Conservation (phyloP, 2,797 vertebrate genomes). For the Spinibarbus caldwelli region DNA sequence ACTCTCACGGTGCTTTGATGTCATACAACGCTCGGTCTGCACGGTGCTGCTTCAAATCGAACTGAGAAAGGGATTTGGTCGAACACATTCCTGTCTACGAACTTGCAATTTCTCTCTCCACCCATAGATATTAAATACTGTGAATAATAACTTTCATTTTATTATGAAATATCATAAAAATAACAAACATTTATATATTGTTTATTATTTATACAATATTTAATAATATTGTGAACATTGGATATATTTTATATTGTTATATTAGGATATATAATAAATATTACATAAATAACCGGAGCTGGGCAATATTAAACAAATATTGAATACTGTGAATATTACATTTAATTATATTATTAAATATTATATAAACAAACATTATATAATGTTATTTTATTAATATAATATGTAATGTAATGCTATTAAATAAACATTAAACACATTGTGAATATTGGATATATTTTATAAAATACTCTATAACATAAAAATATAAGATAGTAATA, state of each 20-base stretch:
- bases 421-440: not conserved
- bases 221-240: not conserved
- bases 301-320: not conserved
- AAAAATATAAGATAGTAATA: not conserved
- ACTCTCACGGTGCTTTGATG: too few relatives aligned
- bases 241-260: not conserved
- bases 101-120: too few relatives aligned
- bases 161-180: too few relatives aligned
- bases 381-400: not conserved
- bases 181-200: too few relatives aligned
- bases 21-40: too few relatives aligned
- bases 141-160: not conserved
- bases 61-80: too few relatives aligned
- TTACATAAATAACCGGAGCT: not conserved
- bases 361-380: not conserved
- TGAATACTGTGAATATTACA: not conserved
- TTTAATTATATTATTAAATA: not conserved
- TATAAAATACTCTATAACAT: not conserved
- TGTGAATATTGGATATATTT: not conserved
- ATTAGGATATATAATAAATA: not conserved
- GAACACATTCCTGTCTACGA: too few relatives aligned
- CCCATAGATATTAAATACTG: not conserved
- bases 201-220: not conserved
- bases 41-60: too few relatives aligned
- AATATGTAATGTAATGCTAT: not conserved